These are phyloP conservation scores for Rhopalosiphum nymphaeae DNA, from an alignment of 2,888 invertebrate genomes.

Conservation along the genomic window DNA sequence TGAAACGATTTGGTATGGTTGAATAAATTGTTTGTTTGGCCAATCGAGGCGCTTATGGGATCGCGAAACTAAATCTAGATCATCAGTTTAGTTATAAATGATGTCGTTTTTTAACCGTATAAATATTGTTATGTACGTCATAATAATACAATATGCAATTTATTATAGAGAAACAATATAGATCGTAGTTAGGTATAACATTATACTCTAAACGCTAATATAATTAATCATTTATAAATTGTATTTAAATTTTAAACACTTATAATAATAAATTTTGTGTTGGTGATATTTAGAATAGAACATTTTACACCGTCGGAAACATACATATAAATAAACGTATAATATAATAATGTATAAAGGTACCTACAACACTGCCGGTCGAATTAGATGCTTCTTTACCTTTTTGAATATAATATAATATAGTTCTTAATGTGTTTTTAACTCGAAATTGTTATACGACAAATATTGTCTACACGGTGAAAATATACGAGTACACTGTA, in stretches of 20 bases:
- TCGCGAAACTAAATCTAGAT: background rate
- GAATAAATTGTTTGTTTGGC: background rate
- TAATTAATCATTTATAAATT: background rate
- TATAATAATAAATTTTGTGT: background rate
- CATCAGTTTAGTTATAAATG: background rate
- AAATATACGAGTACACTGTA: background rate
- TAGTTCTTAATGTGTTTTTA: background rate
- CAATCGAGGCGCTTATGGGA: background rate
- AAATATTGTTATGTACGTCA: background rate
- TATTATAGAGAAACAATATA: background rate
- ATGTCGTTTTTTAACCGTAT: background rate
- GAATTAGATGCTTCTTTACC: background rate
- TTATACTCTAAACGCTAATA: background rate
- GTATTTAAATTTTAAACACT: background rate
- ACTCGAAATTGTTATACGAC: background rate
- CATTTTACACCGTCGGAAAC: background rate
- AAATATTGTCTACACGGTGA: background rate
- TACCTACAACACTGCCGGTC: background rate
- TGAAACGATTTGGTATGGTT: background rate
- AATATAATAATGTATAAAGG: background rate
- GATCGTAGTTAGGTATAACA: background rate
- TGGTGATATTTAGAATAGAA: background rate
- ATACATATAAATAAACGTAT: background rate
- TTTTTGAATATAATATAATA: background rate
- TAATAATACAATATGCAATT: background rate